These are phyloP conservation scores for Pectinophora gossypiella DNA, from an alignment of 1,140 invertebrate species.

Conservation along the genomic window DNA sequence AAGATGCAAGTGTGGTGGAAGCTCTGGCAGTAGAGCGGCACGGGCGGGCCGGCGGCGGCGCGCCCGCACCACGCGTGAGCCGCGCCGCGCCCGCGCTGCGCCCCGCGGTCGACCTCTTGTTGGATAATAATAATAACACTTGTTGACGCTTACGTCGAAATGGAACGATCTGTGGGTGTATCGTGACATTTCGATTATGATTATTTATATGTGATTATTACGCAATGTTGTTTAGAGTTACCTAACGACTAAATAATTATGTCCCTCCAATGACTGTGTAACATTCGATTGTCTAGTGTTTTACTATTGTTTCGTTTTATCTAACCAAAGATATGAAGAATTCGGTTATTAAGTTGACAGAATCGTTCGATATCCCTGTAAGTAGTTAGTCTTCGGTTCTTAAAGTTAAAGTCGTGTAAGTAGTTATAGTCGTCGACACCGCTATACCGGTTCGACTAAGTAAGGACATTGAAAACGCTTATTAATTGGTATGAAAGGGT, in stretches of 20 bases:
- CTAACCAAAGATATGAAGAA: constrained; percentile 66
- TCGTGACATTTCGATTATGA: constrained; percentile 62
- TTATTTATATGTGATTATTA: constrained; percentile 66
- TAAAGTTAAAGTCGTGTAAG: constrained; percentile 65
- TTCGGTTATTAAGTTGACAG: constrained; percentile 47
- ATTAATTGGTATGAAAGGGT: constrained; percentile 76
- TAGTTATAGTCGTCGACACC: constrained; percentile 63
- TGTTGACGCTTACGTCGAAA: constrained; percentile 69
- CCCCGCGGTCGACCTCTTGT: constrained; percentile 25
- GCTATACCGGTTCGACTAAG: constrained; percentile 58
- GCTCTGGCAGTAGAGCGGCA: constrained; percentile 76
- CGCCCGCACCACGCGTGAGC: neutral
- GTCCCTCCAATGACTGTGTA: constrained; percentile 71
- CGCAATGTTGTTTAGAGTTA: constrained; percentile 71
- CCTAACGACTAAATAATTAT: constrained; percentile 64
- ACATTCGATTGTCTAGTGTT: constrained; percentile 62
- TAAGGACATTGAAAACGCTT: constrained; percentile 76
- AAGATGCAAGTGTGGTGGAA: constrained; percentile 89
- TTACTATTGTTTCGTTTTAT: constrained; percentile 57
- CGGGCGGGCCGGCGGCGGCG: neutral
- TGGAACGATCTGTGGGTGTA: constrained; percentile 41
- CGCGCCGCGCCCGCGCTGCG: constrained; percentile 7
- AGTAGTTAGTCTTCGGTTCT: constrained; percentile 66
- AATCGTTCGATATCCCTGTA: constrained; percentile 55
- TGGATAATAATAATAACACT: constrained; percentile 53